Evolutionary conservation across 1,140 invertebrate species (phyloP), one percentile per base, ranked within the genome.

Genomic region (Epicauta chinensis): DNA sequence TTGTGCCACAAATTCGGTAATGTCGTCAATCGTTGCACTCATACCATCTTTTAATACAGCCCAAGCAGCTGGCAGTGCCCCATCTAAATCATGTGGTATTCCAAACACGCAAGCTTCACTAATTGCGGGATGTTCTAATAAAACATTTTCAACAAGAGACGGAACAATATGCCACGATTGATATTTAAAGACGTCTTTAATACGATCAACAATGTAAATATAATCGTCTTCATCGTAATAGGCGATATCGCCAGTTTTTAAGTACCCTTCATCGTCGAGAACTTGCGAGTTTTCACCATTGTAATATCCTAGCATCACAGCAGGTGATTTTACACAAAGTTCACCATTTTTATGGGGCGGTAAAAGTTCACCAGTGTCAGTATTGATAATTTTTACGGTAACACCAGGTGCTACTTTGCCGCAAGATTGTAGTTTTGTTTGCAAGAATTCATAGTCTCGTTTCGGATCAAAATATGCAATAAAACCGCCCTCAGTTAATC

Each of bases 171-270:
- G 50, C 47, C 51, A 52, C 23, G 32, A 12, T 14, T 31, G 17
- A 23, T 82, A 85, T 75, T 91, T 91, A 47, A 91, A 90, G 6
- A 91, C 75, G 61, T 91, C 88, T 57, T 91, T 91, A 3, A 89
- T 56, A 49, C 88, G 71, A 59, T 90, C 88, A 2, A 81, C 77
- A 47, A 91, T 78, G 50, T 73, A 85, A 38, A 89, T 73, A 41
- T 71, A 71, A 1, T 73, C 75, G 1, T 79, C 72, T 2, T 84
- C 67, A 58, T 88, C 81, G 39, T 75, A 79, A 31, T 79, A 79
- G 3, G 76, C 86, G 14, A 89, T 67, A 60, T 91, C 88, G 9
- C 87, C 87, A 16, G 84, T 86, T 58, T 80, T 78, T 13, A 89
- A 71, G 82, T 84, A 92, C 1, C 82, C 83, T 36, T 86, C 79